phyloP scores from a whole-genome alignment of 2,888 invertebrate species.

The Aromia moschata region DNA sequence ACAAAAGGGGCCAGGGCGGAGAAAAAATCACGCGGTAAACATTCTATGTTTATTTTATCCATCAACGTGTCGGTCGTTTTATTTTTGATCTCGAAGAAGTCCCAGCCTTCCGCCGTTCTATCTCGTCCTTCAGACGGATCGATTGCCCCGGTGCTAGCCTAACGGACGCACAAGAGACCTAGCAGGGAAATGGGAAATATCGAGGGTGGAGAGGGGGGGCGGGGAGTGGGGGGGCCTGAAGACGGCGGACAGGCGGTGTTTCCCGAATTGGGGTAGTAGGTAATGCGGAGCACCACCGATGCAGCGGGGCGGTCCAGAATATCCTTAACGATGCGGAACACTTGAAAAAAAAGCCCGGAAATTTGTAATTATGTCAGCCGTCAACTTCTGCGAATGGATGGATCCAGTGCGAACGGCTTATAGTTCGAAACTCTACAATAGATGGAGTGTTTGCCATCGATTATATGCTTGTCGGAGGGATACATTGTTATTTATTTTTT shows the following conservation, averaged over 20 bases:
- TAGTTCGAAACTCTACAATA: conserved; percentile 16
- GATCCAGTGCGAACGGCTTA: background rate
- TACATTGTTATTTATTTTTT: no score
- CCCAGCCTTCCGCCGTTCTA: background rate
- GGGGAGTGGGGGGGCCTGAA: no score
- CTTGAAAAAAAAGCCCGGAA: conserved; percentile 24
- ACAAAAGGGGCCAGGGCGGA: no score
- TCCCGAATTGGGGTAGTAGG: conserved; percentile 12
- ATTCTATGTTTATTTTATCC: background rate
- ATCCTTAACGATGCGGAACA: conserved; percentile 17
- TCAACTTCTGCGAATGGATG: conserved; percentile 1
- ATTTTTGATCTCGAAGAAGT: background rate
- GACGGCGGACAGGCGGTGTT: background rate
- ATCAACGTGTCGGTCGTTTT: background rate
- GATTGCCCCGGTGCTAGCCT: conserved; percentile 3
- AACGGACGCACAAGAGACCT: background rate
- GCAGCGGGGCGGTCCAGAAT: background rate
- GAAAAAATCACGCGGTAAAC: no score
- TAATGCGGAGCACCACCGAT: conserved; percentile 11
- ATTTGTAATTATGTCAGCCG: conserved; percentile 24
- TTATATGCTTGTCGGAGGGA: no score
- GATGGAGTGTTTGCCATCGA: background rate
- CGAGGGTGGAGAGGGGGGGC: no score
- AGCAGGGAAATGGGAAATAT: conserved; percentile 4
- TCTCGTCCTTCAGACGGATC: background rate